phyloP scores from a whole-genome alignment of 2,888 invertebrate species.

The Polyploca ridens region DNA sequence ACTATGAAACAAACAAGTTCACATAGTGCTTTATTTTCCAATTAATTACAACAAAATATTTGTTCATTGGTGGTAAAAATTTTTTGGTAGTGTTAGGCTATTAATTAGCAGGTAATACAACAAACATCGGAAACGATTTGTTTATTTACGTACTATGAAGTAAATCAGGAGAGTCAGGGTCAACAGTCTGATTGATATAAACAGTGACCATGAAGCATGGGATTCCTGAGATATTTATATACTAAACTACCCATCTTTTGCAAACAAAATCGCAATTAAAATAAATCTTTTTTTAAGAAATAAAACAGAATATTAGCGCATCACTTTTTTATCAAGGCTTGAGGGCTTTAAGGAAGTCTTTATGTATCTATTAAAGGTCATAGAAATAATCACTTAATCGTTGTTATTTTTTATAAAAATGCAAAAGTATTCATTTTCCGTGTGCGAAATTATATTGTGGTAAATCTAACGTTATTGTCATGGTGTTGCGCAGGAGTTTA shows the following conservation, averaged over 20 bases:
- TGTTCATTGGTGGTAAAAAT: background rate
- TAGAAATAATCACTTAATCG: background rate
- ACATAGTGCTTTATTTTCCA: too few relatives aligned
- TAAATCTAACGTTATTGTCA: slow-evolving; percentile 48
- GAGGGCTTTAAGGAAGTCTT: background rate
- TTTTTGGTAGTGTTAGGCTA: background rate
- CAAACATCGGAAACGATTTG: slow-evolving; percentile 50
- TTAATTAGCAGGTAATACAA: slow-evolving; percentile 25
- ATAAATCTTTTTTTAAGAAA: too few relatives aligned
- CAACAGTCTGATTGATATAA: slow-evolving; percentile 17
- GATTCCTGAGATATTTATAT: background rate
- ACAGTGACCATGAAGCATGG: slow-evolving; percentile 31
- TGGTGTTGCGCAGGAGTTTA: slow-evolving; percentile 51
- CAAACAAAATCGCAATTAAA: too few relatives aligned
- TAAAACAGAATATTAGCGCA: too few relatives aligned
- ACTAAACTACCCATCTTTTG: too few relatives aligned
- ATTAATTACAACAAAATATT: background rate
- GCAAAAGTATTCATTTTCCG: slow-evolving; percentile 28
- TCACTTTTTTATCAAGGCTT: background rate
- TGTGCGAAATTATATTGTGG: slow-evolving; percentile 35
- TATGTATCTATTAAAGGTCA: background rate
- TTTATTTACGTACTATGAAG: slow-evolving; percentile 31
- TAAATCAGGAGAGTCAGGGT: slow-evolving; percentile 40
- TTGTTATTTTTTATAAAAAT: slow-evolving; percentile 11
- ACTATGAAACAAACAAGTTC: too few relatives aligned